These are phyloP conservation scores for Bicyclus anynana DNA, from an alignment of 1,140 invertebrate species.

Conservation along the genomic window DNA sequence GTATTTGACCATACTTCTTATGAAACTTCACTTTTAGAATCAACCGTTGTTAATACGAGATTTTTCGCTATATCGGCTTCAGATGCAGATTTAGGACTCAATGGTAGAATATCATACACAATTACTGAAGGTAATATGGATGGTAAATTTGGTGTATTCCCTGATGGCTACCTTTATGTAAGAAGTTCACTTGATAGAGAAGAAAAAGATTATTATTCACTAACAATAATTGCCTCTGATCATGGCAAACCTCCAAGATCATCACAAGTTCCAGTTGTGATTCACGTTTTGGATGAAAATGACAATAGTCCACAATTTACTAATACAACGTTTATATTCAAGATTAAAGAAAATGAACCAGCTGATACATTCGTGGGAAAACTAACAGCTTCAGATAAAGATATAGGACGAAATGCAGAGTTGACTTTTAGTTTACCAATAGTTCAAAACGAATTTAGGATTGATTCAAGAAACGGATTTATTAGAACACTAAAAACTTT, in stretches of 20 bases:
- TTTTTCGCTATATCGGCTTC: constrained; percentile 92
- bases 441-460: constrained; percentile 89
- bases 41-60: constrained; percentile 91
- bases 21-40: constrained; percentile 93
- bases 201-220: constrained; percentile 91
- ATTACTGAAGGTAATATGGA: constrained; percentile 91
- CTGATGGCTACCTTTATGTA: constrained; percentile 92
- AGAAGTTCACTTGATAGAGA: constrained; percentile 91
- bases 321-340: constrained; percentile 91
- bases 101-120: constrained; percentile 88
- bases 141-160: constrained; percentile 92
- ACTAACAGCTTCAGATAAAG: constrained; percentile 91
- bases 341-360: constrained; percentile 92
- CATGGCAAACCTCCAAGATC: constrained; percentile 85
- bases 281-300: constrained; percentile 97
- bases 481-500: constrained; percentile 91
- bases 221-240: constrained; percentile 90
- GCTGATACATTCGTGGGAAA: constrained; percentile 93
- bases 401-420: constrained; percentile 94
- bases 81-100: constrained; percentile 89
- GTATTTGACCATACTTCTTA: constrained; percentile 94
- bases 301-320: constrained; percentile 95
- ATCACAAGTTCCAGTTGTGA: constrained; percentile 90
- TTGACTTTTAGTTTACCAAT: constrained; percentile 89
- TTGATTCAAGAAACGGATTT: constrained; percentile 95